phyloP scores from a whole-genome alignment of 2,888 invertebrate genomes.

The Epirrita christyi region DNA sequence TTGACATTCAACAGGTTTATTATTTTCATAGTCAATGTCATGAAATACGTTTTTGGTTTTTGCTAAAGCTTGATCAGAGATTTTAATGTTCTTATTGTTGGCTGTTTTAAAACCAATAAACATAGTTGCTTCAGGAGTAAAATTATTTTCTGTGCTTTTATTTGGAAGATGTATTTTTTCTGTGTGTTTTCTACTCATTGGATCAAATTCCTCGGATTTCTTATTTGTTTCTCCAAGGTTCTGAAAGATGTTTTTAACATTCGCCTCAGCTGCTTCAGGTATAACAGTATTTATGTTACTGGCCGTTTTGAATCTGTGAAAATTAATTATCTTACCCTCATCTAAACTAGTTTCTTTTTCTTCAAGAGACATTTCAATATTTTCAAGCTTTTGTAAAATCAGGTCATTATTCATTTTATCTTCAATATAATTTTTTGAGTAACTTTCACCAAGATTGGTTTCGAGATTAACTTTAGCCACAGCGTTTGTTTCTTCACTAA shows the following conservation, averaged over 20 bases:
- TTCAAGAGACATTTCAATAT: conserved; percentile 51
- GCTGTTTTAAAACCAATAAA: conserved; percentile 54
- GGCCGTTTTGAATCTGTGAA: conserved; percentile 54
- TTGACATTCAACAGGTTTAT: background rate
- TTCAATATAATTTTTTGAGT: conserved; percentile 1
- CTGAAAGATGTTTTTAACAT: conserved; percentile 48
- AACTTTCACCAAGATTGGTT: conserved; percentile 28
- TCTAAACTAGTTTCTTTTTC: conserved; percentile 25
- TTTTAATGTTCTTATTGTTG: conserved; percentile 47
- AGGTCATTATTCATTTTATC: conserved; percentile 25
- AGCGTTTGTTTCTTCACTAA: background rate
- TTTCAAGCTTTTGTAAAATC: conserved; percentile 54
- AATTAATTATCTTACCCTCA: background rate
- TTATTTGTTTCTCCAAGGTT: conserved; percentile 27
- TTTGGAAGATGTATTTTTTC: background rate
- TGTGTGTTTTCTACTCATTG: background rate
- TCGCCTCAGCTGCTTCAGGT: conserved; percentile 43
- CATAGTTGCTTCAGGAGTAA: background rate
- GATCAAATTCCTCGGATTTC: background rate
- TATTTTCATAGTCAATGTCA: conserved; percentile 40
- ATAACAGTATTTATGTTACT: conserved; percentile 55
- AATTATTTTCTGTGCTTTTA: background rate
- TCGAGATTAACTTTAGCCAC: background rate
- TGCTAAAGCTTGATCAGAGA: conserved; percentile 52
- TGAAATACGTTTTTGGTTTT: conserved; percentile 54